Conservation (phyloP, 37 sponge, comb jelly and placozoan species). For the Beroe ovata region DNA sequence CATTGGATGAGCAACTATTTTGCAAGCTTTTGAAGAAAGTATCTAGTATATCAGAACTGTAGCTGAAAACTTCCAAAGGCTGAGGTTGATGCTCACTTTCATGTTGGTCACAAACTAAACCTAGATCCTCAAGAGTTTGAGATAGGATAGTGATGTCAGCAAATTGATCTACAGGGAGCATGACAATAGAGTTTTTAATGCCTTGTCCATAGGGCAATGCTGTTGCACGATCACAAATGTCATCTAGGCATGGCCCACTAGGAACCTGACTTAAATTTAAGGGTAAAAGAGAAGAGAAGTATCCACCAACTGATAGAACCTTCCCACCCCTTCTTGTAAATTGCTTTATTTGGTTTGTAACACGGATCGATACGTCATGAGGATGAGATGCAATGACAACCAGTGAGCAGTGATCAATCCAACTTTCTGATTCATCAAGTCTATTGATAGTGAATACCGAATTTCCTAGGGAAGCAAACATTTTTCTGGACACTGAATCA, state of each 20-base stretch:
- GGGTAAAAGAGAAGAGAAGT: slow-evolving; percentile 27
- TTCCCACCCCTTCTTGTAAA: slow-evolving; percentile 12
- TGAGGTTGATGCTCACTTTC: not conserved
- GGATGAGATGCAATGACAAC: slow-evolving; percentile 45
- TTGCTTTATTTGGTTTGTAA: not conserved
- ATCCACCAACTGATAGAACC: slow-evolving; percentile 18
- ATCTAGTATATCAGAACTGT: not conserved
- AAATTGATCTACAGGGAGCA: not conserved
- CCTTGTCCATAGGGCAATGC: not conserved
- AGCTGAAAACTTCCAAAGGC: slow-evolving; percentile 5
- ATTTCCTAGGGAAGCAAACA: not conserved
- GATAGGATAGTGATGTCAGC: not conserved
- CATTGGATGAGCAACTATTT: not conserved
- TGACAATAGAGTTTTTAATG: not conserved
- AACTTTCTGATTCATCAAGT: slow-evolving; percentile 38
- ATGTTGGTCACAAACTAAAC: not conserved
- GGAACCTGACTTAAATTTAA: not conserved
- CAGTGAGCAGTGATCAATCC: not conserved
- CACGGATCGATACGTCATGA: not conserved
- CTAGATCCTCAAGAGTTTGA: not conserved
- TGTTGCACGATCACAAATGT: not conserved
- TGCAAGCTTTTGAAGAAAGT: not conserved
- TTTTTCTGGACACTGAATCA: not conserved
- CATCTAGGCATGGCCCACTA: slow-evolving; percentile 36
- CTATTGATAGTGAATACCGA: not conserved